A percentile compares a stretch with the other conserved stretches of the same genome.
Conservation (phyloP, 1,140 invertebrate species). For the Drosophila varians region DNA sequence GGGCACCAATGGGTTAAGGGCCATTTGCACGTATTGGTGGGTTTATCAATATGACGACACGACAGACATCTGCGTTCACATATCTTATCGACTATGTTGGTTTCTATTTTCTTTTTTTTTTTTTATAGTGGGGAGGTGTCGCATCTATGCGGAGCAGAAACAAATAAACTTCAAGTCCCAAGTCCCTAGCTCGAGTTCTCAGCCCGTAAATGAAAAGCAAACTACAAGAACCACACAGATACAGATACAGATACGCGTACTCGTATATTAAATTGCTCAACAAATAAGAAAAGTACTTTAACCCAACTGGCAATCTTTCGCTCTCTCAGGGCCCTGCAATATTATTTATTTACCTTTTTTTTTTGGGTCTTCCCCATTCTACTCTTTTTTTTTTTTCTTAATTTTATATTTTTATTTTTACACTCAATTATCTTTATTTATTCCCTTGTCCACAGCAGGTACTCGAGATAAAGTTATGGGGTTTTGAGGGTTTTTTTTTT, state of each 20-base stretch:
- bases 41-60: conserved; percentile 41
- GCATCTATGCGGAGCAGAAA: conserved; percentile 35
- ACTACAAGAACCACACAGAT: conserved; percentile 50
- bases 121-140: conserved; percentile 30
- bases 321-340: neutral
- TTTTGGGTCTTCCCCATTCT: conserved; percentile 30
- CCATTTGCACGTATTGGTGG: conserved; percentile 1
- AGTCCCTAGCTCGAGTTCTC: conserved; percentile 12
- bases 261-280: conserved; percentile 64
- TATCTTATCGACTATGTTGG: conserved; percentile 51
- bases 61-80: conserved; percentile 11
- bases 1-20: conserved; percentile 64
- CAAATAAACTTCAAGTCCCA: conserved; percentile 27
- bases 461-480: conserved; percentile 50
- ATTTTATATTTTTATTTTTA: conserved; percentile 48
- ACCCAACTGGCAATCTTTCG: neutral
- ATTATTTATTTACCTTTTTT: conserved; percentile 38
- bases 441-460: conserved; percentile 49
- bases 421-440: conserved; percentile 61
- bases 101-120: neutral
- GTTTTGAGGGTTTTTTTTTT: conserved; percentile 16
- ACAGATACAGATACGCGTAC: conserved; percentile 20
- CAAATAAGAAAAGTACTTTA: conserved; percentile 38
- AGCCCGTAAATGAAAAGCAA: conserved; percentile 62
- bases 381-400: conserved; percentile 17